A percentile compares a stretch with the other conserved stretches of the same genome.
These are phyloP conservation scores for Sinotaia quadrata DNA, from an alignment of 2,888 invertebrate genomes.

Conservation along the genomic window DNA sequence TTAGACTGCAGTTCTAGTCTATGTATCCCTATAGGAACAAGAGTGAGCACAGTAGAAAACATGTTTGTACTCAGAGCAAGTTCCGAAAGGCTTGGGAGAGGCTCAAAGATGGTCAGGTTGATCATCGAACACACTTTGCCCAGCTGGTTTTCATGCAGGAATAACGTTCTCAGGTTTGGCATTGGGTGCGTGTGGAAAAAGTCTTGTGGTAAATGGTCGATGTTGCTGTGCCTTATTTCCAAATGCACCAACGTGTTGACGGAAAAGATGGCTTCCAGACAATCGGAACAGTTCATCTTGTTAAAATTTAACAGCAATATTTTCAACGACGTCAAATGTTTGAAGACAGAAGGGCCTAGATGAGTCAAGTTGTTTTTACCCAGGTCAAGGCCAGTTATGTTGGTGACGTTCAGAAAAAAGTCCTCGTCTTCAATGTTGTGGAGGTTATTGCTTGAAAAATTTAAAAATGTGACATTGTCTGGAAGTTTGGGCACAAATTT, in stretches of 20 bases:
- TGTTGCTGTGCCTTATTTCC: conserved; percentile 12
- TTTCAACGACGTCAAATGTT: conserved; percentile 7
- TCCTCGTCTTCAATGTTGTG: conserved; percentile 11
- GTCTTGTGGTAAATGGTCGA: neutral
- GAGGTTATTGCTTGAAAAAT: conserved; percentile 19
- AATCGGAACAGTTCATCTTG: neutral
- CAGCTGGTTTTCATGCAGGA: conserved; percentile 24
- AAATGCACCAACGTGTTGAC: conserved; percentile 17
- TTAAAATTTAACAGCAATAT: conserved; percentile 23
- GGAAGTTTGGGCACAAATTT: neutral
- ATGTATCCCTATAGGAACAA: too few relatives aligned
- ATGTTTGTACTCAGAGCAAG: conserved; percentile 13
- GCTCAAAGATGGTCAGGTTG: conserved; percentile 14
- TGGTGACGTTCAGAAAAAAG: conserved; percentile 28
- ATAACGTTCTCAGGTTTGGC: neutral
- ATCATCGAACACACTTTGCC: too few relatives aligned
- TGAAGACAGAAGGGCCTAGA: conserved; percentile 11
- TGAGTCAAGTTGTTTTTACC: conserved; percentile 9
- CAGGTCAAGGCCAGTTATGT: conserved; percentile 20
- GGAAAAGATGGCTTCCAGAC: neutral
- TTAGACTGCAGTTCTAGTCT: neutral
- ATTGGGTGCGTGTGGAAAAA: conserved; percentile 5
- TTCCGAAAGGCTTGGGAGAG: conserved; percentile 11
- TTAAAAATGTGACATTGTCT: conserved; percentile 16
- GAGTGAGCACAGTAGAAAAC: neutral